Percentiles rank a stretch among this genome's conserved stretches.
phyloP scores from a whole-genome alignment of 2,888 invertebrate genomes.

The Iphiclides podalirius region DNA sequence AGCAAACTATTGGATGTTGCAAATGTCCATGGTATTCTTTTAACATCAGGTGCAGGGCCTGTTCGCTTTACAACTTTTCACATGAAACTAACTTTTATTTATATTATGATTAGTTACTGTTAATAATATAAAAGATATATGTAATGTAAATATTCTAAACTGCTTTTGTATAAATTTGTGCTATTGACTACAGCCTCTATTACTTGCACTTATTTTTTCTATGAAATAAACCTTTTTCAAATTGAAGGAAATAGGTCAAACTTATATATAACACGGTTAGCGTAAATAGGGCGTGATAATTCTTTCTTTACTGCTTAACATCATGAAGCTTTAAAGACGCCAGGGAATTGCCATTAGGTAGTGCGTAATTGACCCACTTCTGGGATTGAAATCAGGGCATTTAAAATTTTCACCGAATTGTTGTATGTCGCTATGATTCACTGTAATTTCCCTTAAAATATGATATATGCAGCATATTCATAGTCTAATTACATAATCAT shows the following conservation, averaged over 20 bases:
- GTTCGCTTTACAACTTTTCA: no score
- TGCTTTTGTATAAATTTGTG: no score
- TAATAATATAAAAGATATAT: no score
- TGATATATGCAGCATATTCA: not conserved
- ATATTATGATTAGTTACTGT: no score
- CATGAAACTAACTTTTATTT: no score
- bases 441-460: not conserved
- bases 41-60: no score
- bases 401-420: not conserved
- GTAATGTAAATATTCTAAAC: no score
- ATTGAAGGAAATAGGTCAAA: not conserved
- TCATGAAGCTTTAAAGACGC: not conserved
- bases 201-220: not conserved
- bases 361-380: constrained; percentile 3
- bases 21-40: no score
- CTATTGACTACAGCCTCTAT: no score
- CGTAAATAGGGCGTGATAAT: not conserved
- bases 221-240: not conserved
- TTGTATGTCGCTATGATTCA: not conserved
- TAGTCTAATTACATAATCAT: not conserved
- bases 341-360: not conserved
- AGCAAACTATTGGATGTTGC: no score
- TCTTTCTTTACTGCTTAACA: not conserved
- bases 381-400: not conserved
- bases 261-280: not conserved